These are phyloP conservation scores for Epinotia demarniana DNA, from an alignment of 2,888 invertebrate genomes.

Conservation along the genomic window DNA sequence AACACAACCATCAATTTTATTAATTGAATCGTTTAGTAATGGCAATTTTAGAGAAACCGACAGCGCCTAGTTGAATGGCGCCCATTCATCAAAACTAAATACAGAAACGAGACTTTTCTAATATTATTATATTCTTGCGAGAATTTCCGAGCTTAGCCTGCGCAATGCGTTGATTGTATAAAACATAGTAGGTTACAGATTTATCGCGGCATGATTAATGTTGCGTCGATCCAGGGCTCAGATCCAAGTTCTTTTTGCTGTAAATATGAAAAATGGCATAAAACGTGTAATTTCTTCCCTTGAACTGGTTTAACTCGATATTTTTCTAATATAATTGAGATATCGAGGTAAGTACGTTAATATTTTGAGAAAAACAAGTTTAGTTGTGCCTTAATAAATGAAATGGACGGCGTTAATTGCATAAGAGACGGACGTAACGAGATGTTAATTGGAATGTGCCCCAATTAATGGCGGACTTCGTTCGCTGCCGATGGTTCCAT, in stretches of 20 bases:
- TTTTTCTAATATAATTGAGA: slow-evolving; percentile 22
- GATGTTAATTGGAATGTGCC: slow-evolving; percentile 82
- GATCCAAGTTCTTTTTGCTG: slow-evolving; percentile 33
- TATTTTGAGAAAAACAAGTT: slow-evolving; percentile 21
- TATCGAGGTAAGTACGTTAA: neutral
- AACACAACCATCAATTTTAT: slow-evolving; percentile 34
- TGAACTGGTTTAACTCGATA: slow-evolving; percentile 13
- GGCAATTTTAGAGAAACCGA: slow-evolving; percentile 37
- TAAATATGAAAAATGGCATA: slow-evolving; percentile 36
- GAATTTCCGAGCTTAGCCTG: slow-evolving; percentile 46
- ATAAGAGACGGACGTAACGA: slow-evolving; percentile 74
- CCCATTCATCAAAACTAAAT: neutral
- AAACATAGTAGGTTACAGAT: slow-evolving; percentile 34
- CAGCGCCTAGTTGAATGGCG: neutral
- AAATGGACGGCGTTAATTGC: slow-evolving; percentile 73
- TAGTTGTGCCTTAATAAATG: slow-evolving; percentile 47
- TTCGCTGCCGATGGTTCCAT: slow-evolving; percentile 70
- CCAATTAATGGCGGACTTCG: slow-evolving; percentile 77
- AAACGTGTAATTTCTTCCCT: slow-evolving; percentile 22
- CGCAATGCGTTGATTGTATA: slow-evolving; percentile 46
- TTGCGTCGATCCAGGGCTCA: slow-evolving; percentile 31
- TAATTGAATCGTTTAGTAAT: slow-evolving; percentile 26
- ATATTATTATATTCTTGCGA: slow-evolving; percentile 53
- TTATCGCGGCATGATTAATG: slow-evolving; percentile 47
- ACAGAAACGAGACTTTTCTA: slow-evolving; percentile 53